Base-by-base conservation (phyloP, 2,113 vertebrate genomes). In the Seriola aureovittata region DNA sequence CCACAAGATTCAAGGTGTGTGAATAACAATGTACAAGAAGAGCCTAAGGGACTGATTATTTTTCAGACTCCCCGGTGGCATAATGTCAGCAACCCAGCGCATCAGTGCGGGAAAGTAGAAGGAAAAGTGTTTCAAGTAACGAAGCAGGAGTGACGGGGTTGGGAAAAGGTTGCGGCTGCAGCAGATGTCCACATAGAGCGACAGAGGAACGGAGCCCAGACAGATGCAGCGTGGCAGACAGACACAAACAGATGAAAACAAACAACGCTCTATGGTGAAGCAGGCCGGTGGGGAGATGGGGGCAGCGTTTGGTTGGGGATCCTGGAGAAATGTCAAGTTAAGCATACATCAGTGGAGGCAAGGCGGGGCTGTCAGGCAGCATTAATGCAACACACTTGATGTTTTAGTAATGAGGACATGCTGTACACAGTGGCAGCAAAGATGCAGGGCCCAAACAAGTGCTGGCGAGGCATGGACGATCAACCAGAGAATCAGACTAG, bases 351-450 rank as follows among this genome's bases (percentile, higher is more conserved):
- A 94, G 71, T 81, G 76, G 87, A 73, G 81, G 68, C 76, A 62
- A 76, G 73, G 86, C 72, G 57, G 32, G 44, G 55, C 82, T 88
- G 89, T 92, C 90, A 78, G 57, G 58, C 78, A 66, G 84, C 74
- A 85, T 93, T 85, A 94, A 88, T 89, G 78, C 88, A 81, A 66
- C 57, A 5, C 32, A 9, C 64, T 75, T 86, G 81, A 91, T 92
- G 91, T 90, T 91, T 94, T 85, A 90, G 87, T 93, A 90, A 94
- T 87, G 84, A 88, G 86, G 75, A 85, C 78, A 67, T 46, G 73
- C 74, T 81, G 69, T 65, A 77, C 82, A 79, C 83, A 63, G 69
- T 59, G 75, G 78, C 70, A 62, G 78, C 70, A 62, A 71, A 64
- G 63, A 75, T 34, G 80, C 55, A 0, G 50, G 71, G 69, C 81